Evolutionary conservation across 2,797 vertebrate genomes (phyloP), one percentile per base, ranked within the genome.

Genomic region (Pogonophryne albipinna): DNA sequence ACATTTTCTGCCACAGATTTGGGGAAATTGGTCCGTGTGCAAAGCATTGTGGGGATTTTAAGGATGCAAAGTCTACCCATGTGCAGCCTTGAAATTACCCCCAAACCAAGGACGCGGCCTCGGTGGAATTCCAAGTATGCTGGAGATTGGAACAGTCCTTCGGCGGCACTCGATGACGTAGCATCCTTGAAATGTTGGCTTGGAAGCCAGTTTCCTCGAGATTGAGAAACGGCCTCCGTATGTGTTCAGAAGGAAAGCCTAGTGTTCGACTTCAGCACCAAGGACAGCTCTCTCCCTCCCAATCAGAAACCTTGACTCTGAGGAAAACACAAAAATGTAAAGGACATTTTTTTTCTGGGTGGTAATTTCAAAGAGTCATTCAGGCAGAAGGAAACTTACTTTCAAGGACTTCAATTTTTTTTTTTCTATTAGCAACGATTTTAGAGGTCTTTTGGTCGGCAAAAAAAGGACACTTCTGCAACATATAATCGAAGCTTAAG

Each of bases 261-360:
- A 7, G 34, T 34, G 34, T 34, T 19, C 46, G 15, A 19, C 15
- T 49, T 82, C 84, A 86, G 80, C 73, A 80, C 74, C 71, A 77
- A 4, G 82, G 64, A 79, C 74, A 84, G 86, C 76, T 82, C 79
- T 76, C 6, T n/a, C 16, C 15, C 17, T 15, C 31, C 17, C 23
- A 20, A 13, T 5, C 3, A 27, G 23, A 34, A 74, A 51, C 61
- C 14, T 1, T 19, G 60, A 20, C 73, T 71, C n/a, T 0, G 42
- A 11, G n/a, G 2, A 58, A 64, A 10, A 9, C 19, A 44, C 9
- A 3, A 4, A 10, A 12, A 6, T 12, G 7, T 72, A 49, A 13
- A 65, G 16, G 3, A 55, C 3, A 15, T 0, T 4, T 27, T 4
- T 1, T 57, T 45, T 27, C 31, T 13, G 6, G 6, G 1, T 44